phyloP scores from a whole-genome alignment of 2,797 vertebrate genomes.

The Gymnothorax reevesii region DNA sequence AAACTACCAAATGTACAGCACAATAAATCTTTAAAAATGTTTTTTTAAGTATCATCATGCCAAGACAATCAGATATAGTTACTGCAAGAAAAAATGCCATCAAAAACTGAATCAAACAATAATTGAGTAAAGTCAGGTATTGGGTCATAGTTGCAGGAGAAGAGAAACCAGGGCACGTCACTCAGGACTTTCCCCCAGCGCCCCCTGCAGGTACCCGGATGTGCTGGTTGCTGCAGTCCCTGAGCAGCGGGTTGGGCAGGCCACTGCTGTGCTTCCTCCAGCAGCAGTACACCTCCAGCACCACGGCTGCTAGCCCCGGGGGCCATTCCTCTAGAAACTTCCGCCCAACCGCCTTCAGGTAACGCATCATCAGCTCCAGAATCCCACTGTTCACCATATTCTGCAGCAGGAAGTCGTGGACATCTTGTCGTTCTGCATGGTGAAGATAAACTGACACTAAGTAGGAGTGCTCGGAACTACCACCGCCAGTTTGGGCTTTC shows the following conservation, averaged over 20 bases:
- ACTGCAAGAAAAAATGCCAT: background rate
- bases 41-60: background rate
- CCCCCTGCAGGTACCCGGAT: slow-evolving; percentile 73
- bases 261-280: slow-evolving; percentile 93
- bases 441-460: background rate
- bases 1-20: background rate
- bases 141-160: too few relatives aligned
- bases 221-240: slow-evolving; percentile 87
- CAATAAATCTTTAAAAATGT: background rate
- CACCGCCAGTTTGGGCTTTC: background rate
- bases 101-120: background rate
- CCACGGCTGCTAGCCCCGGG: slow-evolving; percentile 79
- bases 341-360: slow-evolving; percentile 88
- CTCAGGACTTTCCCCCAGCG: slow-evolving; percentile 10
- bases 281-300: slow-evolving; percentile 82
- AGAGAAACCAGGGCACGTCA: background rate
- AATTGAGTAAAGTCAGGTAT: background rate
- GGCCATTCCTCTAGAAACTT: slow-evolving; percentile 90
- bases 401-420: slow-evolving; percentile 85
- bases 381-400: slow-evolving; percentile 89
- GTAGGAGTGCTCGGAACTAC: background rate
- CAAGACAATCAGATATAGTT: background rate
- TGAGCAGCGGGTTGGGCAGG: slow-evolving; percentile 89
- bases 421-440: slow-evolving; percentile 84
- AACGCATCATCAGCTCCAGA: slow-evolving; percentile 91